These are phyloP conservation scores for Neelides sp. DNA, from an alignment of 1,140 invertebrate species.

Conservation along the genomic window DNA sequence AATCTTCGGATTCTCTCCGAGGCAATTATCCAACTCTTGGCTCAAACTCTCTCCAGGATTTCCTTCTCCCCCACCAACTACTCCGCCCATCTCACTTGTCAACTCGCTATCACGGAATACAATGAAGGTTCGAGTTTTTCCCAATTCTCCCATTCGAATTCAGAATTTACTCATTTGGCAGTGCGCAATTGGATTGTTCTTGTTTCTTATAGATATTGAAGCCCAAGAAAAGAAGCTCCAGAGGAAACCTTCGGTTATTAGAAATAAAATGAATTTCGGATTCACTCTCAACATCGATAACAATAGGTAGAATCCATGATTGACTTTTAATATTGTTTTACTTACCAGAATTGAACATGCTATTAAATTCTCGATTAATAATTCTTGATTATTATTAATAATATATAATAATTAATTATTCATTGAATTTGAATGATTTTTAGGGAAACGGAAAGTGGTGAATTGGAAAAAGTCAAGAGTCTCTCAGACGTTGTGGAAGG, in stretches of 20 bases:
- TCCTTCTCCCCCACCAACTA: conserved; percentile 21
- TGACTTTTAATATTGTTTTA: background rate
- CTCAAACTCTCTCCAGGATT: conserved; percentile 23
- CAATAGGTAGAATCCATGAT: conserved; percentile 19
- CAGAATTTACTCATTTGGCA: background rate
- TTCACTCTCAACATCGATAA: conserved; percentile 50
- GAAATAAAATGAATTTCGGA: conserved; percentile 50
- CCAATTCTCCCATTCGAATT: background rate
- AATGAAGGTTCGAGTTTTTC: conserved; percentile 37
- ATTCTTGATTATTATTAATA: no score
- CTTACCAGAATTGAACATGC: background rate
- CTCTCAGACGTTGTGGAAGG: conserved; percentile 22
- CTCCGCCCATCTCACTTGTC: conserved; percentile 49
- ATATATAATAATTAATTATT: no score
- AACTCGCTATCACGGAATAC: conserved; percentile 54
- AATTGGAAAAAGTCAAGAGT: no score
- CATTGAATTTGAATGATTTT: no score
- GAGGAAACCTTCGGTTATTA: conserved; percentile 33
- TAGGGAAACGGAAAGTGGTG: no score
- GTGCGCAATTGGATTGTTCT: background rate
- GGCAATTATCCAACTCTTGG: conserved; percentile 45
- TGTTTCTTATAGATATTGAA: conserved; percentile 37
- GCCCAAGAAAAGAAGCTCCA: conserved; percentile 34
- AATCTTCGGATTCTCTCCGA: conserved; percentile 42
- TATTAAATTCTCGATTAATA: no score